phyloP scores from a whole-genome alignment of 1,140 invertebrate genomes.

The Kradibia gibbosae region DNA sequence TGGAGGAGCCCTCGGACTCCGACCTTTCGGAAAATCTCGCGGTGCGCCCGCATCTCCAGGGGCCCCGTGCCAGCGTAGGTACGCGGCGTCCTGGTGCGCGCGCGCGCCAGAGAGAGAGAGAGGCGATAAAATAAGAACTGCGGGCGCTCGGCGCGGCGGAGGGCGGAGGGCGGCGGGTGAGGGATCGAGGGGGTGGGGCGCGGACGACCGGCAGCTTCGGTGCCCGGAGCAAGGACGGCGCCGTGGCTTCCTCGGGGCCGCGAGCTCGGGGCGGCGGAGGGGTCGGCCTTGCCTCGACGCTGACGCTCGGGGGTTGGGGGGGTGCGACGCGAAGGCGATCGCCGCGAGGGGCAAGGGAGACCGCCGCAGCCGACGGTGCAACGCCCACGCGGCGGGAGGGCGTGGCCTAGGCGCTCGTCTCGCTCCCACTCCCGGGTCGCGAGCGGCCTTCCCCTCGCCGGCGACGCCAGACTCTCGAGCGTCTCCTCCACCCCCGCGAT shows the following conservation, averaged over 20 bases:
- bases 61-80: not conserved
- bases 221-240: not conserved
- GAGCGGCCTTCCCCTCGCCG: not conserved
- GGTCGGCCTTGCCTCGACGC: no score
- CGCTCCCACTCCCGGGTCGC: not conserved
- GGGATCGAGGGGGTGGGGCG: not conserved
- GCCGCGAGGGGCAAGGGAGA: constrained; percentile 1
- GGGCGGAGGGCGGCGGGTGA: not conserved
- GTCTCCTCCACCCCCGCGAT: no score
- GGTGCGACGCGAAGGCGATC: no score
- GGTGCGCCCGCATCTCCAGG: no score
- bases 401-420: constrained; percentile 59
- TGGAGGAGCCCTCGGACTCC: not conserved
- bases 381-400: constrained; percentile 66
- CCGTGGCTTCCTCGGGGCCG: no score
- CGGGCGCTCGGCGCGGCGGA: not conserved
- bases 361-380: constrained; percentile 32
- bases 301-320: no score
- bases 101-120: constrained; percentile 26
- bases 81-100: no score
- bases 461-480: no score
- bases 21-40: not conserved
- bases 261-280: no score
- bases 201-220: not conserved
- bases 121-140: constrained; percentile 48